Conservation (phyloP, 1,140 invertebrate species). For the Magallana gigas region DNA sequence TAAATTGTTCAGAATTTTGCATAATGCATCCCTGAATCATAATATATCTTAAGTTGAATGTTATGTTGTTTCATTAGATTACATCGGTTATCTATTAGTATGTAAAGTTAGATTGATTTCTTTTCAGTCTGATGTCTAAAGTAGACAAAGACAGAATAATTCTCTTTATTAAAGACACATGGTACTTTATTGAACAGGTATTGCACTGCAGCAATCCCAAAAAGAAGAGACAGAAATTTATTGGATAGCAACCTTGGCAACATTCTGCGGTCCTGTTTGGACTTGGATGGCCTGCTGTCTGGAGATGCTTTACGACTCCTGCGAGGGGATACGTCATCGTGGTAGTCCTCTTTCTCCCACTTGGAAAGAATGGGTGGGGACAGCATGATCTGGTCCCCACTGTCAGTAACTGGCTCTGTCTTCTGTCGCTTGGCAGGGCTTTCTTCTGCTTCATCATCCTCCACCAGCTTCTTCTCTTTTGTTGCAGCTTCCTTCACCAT, state of each 20-base stretch:
- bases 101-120: too few relatives aligned
- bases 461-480: conserved; percentile 20
- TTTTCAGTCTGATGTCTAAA: background rate
- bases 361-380: conserved; percentile 87
- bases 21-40: too few relatives aligned
- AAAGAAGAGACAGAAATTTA: conserved; percentile 3
- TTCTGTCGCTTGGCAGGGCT: conserved; percentile 51
- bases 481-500: conserved; percentile 18
- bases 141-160: background rate
- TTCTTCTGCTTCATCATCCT: conserved; percentile 48
- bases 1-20: too few relatives aligned
- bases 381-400: conserved; percentile 61
- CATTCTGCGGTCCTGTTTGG: conserved; percentile 27
- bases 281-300: background rate
- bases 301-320: conserved; percentile 38
- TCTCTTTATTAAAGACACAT: background rate
- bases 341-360: conserved; percentile 88
- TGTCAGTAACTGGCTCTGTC: conserved; percentile 19
- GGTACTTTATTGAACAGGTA: background rate
- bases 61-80: too few relatives aligned
- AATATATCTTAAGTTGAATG: too few relatives aligned
- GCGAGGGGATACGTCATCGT: conserved; percentile 17
- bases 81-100: too few relatives aligned
- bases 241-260: conserved; percentile 14
- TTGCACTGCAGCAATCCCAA: background rate